These are phyloP conservation scores for Hypanus sabinus DNA, from an alignment of 2,113 vertebrate genomes.

Conservation along the genomic window DNA sequence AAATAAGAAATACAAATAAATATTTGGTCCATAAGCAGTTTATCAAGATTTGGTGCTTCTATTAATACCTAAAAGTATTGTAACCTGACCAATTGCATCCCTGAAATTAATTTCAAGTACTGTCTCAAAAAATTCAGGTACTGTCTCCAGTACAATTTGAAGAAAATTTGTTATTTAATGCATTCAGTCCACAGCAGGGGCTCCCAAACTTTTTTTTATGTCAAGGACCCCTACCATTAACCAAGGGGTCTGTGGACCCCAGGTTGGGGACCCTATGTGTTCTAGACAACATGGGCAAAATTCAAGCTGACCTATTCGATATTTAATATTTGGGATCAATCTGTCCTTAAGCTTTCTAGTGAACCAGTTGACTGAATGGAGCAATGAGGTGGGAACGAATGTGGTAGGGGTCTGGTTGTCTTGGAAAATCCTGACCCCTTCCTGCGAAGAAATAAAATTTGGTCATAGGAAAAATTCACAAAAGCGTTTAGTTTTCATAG, in stretches of 20 bases:
- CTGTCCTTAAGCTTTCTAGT: not conserved
- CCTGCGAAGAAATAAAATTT: not conserved
- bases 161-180: not conserved
- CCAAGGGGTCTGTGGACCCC: too few relatives aligned
- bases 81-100: not conserved
- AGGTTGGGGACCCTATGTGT: not conserved
- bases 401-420: not conserved
- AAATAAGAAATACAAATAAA: not conserved
- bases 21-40: not conserved
- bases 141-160: slow-evolving; percentile 10
- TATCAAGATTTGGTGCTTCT: not conserved
- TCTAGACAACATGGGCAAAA: not conserved
- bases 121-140: not conserved
- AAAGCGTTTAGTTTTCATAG: slow-evolving; percentile 16
- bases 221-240: too few relatives aligned
- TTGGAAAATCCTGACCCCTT: not conserved
- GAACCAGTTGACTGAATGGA: too few relatives aligned
- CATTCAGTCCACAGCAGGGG: not conserved
- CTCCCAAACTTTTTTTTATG: too few relatives aligned
- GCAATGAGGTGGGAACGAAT: not conserved
- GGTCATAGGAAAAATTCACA: not conserved
- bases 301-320: not conserved
- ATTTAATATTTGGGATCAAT: not conserved
- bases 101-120: not conserved
- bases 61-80: not conserved